Conservation (phyloP, 1,140 invertebrate genomes). For the Ips nitidus region DNA sequence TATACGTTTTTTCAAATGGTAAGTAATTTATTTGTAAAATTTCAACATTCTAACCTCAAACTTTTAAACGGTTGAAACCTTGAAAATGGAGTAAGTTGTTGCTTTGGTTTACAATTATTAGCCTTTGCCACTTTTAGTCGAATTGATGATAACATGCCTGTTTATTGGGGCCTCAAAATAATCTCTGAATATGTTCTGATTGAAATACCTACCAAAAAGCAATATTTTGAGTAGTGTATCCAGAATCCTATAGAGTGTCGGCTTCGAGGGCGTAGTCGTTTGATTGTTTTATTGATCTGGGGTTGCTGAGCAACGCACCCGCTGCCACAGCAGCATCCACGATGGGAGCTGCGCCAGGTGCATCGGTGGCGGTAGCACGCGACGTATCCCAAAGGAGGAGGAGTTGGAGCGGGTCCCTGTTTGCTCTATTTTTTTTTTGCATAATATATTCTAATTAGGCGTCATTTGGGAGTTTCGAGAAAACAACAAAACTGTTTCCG, state of each 20-base stretch:
- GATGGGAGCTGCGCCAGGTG: constrained; percentile 27
- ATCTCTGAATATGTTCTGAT: too few species aligned
- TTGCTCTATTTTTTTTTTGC: constrained; percentile 10
- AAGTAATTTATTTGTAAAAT: too few species aligned
- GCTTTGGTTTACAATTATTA: too few species aligned
- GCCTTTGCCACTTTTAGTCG: too few species aligned
- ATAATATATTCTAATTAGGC: constrained; percentile 6
- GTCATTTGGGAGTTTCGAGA: not conserved
- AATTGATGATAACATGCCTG: too few species aligned
- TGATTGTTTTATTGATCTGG: constrained; percentile 49
- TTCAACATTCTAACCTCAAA: too few species aligned
- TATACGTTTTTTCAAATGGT: too few species aligned
- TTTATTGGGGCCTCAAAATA: too few species aligned
- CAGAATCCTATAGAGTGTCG: constrained; percentile 9
- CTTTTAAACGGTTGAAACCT: too few species aligned
- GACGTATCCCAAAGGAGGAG: constrained; percentile 8
- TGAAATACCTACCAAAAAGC: too few species aligned
- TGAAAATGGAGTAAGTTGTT: too few species aligned
- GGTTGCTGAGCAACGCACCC: constrained; percentile 39
- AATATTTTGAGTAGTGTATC: constrained; percentile 9
- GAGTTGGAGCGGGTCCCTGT: not conserved
- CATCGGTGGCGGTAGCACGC: constrained; percentile 18
- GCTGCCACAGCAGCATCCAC: constrained; percentile 25
- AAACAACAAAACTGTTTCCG: too few species aligned
- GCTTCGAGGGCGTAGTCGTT: constrained; percentile 46